Base-by-base conservation (phyloP, 2,888 invertebrate genomes). In the Drosophila histrio region DNA sequence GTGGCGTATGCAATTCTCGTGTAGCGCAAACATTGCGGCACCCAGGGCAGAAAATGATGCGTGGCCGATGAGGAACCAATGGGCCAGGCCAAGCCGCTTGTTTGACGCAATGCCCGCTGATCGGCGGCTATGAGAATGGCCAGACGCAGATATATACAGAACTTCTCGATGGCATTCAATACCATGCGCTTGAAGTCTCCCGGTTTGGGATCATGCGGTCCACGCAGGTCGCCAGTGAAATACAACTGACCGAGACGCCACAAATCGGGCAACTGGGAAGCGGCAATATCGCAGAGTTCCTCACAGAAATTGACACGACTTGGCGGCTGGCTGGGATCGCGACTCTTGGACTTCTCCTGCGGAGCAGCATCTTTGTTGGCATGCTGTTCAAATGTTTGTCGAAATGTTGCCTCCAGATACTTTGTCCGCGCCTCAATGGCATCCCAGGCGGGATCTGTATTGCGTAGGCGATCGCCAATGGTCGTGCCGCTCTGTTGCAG, bases 221-320 rank as follows among this genome's bases (percentile, higher is more conserved):
- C 95, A 80, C 95, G 94, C 57, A 98, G 92, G 89, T 97, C 96
- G 6, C 97, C 97, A 3, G 96, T 96, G 91, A 98, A 98, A 93
- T 99, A 99, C 34, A 97, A 95, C 88, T 98, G 95, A 0, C 99
- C 98, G 1, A 99, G 94, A 89, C 97, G 96, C 98, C 98, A 99
- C 83, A 99, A 94, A 91, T 98, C 97, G 28, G 97, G 97, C 89
- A 99, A 94, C 71, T 95, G 94, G 59, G 95, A 94, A 1, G 95
- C 94, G 36, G 97, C 94, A 65, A 96, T 93, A 57, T 95, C 94
- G 68, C 96, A 95, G 28, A 97, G 92, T 86, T 96, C 96, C 89
- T 97, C 96, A 50, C 96, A 94, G 89, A 96, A 97, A 60, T 94
- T 92, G 3, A 97, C 95, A 69, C 95, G 94, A 71, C 94, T 93